A percentile compares a stretch with the other conserved stretches of the same genome.
phyloP scores from a whole-genome alignment of 1,140 invertebrate species.

The Leptinotarsa undecemlineata region DNA sequence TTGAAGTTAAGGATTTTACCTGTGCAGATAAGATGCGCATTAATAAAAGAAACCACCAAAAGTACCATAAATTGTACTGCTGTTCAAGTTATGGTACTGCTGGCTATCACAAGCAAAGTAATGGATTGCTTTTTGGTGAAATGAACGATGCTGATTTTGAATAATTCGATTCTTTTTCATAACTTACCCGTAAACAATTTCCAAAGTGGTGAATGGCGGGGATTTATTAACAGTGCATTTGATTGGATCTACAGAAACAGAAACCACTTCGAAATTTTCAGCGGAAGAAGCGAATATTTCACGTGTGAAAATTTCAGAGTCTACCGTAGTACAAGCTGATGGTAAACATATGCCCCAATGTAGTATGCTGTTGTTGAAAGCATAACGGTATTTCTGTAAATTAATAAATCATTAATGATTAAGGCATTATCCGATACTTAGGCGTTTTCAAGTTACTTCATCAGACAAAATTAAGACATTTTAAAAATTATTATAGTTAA shows the following conservation, averaged over 20 bases:
- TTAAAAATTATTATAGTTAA: not conserved
- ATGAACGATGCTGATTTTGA: too few species aligned
- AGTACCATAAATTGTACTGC: too few species aligned
- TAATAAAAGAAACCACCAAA: too few species aligned
- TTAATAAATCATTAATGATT: too few species aligned
- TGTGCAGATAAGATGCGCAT: too few species aligned
- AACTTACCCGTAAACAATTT: constrained; percentile 65
- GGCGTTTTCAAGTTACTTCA: too few species aligned
- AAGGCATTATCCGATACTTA: too few species aligned
- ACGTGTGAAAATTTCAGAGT: constrained; percentile 60
- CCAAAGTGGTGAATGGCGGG: constrained; percentile 54
- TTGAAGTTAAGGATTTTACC: too few species aligned
- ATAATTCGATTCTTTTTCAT: not conserved
- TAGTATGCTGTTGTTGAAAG: constrained; percentile 57
- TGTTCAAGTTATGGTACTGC: too few species aligned
- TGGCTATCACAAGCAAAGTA: too few species aligned
- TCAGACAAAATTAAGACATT: too few species aligned
- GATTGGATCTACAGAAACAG: constrained; percentile 15
- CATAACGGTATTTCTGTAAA: constrained; percentile 29
- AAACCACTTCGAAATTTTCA: constrained; percentile 23
- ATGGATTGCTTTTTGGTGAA: too few species aligned
- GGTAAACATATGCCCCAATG: constrained; percentile 69
- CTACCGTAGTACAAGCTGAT: constrained; percentile 58
- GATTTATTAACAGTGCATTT: constrained; percentile 59
- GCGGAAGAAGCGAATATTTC: constrained; percentile 54